Evolutionary conservation across 2,797 vertebrate genomes (phyloP).

Genomic region (Chrysocyon brachyurus): DNA sequence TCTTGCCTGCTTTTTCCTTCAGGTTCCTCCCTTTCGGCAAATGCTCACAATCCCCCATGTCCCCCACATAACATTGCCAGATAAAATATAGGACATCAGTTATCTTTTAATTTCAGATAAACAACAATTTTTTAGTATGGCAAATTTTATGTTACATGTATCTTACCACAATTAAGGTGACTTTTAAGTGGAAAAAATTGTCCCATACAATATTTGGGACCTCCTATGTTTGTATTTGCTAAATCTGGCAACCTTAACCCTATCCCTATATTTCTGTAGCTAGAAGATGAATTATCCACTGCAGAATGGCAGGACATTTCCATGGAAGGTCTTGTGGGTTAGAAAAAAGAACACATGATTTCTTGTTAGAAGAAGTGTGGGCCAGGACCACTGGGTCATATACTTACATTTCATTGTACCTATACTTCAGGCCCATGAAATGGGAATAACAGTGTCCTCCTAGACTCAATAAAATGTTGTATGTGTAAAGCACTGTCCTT

Average conservation of each 20-base stretch:
- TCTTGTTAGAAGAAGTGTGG: background rate
- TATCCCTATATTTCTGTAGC: background rate
- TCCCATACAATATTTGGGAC: background rate
- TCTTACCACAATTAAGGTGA: background rate
- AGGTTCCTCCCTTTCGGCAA: background rate
- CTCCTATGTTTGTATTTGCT: constrained; percentile 25
- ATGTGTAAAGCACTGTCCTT: background rate
- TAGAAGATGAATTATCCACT: background rate
- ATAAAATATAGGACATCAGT: constrained; percentile 2
- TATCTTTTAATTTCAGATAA: constrained; percentile 2
- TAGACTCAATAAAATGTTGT: background rate
- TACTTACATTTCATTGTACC: background rate
- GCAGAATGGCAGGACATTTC: background rate
- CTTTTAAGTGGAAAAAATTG: background rate
- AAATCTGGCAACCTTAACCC: constrained; percentile 1
- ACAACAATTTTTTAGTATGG: background rate
- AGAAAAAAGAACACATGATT: background rate
- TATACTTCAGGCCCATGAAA: background rate
- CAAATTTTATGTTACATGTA: background rate
- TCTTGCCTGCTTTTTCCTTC: constrained; percentile 14
- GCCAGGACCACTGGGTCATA: background rate
- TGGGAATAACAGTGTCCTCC: background rate
- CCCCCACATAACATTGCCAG: background rate
- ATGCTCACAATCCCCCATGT: background rate
- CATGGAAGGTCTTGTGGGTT: background rate